Conservation (phyloP, 2,888 invertebrate genomes). For the Halocaridina rubra region DNA sequence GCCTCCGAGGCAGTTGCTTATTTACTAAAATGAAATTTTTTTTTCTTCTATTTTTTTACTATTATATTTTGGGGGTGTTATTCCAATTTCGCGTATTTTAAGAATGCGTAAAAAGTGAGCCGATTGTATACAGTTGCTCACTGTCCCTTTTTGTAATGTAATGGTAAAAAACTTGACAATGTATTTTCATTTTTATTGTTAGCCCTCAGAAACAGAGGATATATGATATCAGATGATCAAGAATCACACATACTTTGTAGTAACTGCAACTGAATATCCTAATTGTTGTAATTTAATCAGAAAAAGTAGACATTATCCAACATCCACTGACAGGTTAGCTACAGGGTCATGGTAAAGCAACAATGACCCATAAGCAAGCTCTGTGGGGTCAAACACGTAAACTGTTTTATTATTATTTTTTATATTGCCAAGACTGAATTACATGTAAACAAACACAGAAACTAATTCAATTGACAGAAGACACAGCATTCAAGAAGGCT, state of each 20-base stretch:
- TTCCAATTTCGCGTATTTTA: no score
- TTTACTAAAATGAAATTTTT: no score
- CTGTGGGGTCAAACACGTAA: neutral
- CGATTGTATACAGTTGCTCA: no score
- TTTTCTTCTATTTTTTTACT: no score
- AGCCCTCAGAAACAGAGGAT: neutral
- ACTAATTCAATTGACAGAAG: slow-evolving; percentile 21
- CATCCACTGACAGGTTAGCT: neutral
- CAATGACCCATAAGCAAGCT: slow-evolving; percentile 19
- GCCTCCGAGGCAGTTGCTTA: no score
- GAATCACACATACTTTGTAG: neutral
- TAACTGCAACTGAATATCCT: neutral
- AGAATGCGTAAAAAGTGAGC: no score
- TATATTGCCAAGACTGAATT: slow-evolving; percentile 21
- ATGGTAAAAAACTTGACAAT: no score
- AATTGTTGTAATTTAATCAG: neutral
- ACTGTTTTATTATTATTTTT: neutral
- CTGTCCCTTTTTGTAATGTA: no score
- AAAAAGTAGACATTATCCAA: neutral
- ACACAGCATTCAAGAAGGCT: slow-evolving; percentile 41
- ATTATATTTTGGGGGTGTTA: no score
- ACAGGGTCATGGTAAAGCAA: slow-evolving; percentile 5
- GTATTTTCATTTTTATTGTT: no score
- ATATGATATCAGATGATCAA: neutral
- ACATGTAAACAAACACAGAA: slow-evolving; percentile 36